Evolutionary conservation across 2,113 vertebrate genomes (phyloP), one percentile per base, ranked within the genome.

Genomic region (Vulpes lagopus): DNA sequence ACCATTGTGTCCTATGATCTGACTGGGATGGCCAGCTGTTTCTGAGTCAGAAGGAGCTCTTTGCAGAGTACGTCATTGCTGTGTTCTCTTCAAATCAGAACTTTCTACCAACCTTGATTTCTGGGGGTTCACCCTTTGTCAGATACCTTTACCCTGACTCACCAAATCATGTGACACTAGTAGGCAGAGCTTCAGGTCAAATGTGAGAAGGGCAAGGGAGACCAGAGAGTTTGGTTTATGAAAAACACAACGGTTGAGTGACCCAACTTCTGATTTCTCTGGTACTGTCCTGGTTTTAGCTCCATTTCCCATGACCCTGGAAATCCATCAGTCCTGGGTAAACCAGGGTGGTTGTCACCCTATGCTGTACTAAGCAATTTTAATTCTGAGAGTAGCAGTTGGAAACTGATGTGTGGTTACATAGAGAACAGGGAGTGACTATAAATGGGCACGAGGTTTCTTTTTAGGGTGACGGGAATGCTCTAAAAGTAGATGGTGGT

Each of bases 281-380:
- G 0, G 32, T 57, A 60, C 60, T 27, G 30, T 82, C 43, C 22
- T 59, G 9, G 62, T 53, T 51, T 93, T 32, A 38, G 22, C 17
- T 25, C 19, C 23, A 0, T 0, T 22, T 14, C 3, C 15, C 0
- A 0, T 38, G 35, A 8, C 7, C 17, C 25, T 49, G 9, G 65
- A 25, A 38, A n/a, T 25, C 57, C 8, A 19, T 76, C 11, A 15
- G 4, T 83, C 14, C 49, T 32, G 20, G 27, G 20, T 0, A 22
- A 51, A 32, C 1, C 11, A 4, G 49, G 32, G 8, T 65, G 43
- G 3, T 23, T 25, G 4, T 62, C 32, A 17, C 8, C 8, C 51
- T 60, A 16, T 7, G 2, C 12, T 55, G 0, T 1, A 16, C 5
- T 17, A 55, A 64, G 69, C 19, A 17, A 60, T 49, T 91, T 19